Base-by-base conservation (phyloP, 2,888 invertebrate genomes). In the Prionchulus punctatus region DNA sequence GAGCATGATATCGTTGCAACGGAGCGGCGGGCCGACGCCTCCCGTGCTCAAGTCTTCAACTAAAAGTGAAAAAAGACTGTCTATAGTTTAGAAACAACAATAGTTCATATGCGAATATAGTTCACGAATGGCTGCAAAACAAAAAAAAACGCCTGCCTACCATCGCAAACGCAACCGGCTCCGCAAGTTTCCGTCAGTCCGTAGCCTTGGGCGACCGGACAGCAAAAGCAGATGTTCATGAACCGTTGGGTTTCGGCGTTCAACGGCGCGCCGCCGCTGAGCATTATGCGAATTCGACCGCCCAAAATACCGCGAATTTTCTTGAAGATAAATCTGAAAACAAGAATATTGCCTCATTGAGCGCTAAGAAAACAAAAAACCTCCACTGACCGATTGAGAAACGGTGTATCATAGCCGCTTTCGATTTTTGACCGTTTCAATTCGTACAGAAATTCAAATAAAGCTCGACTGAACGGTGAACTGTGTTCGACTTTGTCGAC, bases 111-210 rank as follows among this genome's bases (percentile, higher is more conserved):
- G 7, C 18, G 18, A 36, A n/a, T n/a, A n/a, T n/a, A n/a, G 36
- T 18, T 18, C 36, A 36, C 36, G 12, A 7, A 36, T 12, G 18
- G 18, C 7, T 36, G 7, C 36, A 36, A 36, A 36, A 12, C 12
- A 12, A 36, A 36, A 36, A 36, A 36, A 36, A 7, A 18, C 36
- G 36, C 12, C 12, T 12, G 18, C 7, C 18, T 27, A 56, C 63
- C 53, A 57, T 69, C 69, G 56, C 66, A 68, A 30, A 74, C 61
- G 1, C 74, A 71, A 51, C 91, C 92, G 67, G 87, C 87, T 1
- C 92, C 91, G 62, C 87, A 86, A 21, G 94, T 91, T 79, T 98
- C 96, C 0, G 96, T 98, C 60, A 96, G 80, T 1, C 96, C 96
- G 75, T 96, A 96, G 53, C 94, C 96, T 70, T 89, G 88, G 58